Percentiles rank a stretch among this genome's conserved stretches.
phyloP scores from a whole-genome alignment of 2,888 invertebrate genomes.

The Brachyptera risi region DNA sequence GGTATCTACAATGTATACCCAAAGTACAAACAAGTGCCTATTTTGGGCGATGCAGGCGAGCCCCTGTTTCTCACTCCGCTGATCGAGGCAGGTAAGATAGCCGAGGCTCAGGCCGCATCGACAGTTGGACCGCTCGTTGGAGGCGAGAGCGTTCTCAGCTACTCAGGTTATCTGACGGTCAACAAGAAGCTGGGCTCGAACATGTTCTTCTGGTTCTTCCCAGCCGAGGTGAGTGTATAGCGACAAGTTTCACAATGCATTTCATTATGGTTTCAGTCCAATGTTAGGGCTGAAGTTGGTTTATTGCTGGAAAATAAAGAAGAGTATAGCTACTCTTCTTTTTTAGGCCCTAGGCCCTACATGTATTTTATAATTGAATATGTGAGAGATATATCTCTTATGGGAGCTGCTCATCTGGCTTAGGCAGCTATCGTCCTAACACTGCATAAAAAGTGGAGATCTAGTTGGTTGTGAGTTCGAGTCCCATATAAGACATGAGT shows the following conservation, averaged over 20 bases:
- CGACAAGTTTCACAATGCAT: no score
- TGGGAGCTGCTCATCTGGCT: no score
- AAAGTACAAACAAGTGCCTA: conserved; percentile 18
- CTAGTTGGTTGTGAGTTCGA: no score
- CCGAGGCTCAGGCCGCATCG: conserved; percentile 52
- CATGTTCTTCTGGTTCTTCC: conserved; percentile 88
- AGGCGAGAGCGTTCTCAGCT: conserved; percentile 57
- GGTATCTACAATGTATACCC: conserved; percentile 32
- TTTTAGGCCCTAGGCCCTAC: no score
- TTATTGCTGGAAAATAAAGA: no score
- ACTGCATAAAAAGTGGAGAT: no score
- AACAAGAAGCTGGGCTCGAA: conserved; percentile 72
- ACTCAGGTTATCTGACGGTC: conserved; percentile 81
- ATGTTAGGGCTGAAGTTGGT: no score
- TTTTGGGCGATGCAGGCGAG: conserved; percentile 47
- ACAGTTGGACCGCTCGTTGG: conserved; percentile 34
- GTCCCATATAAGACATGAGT: no score
- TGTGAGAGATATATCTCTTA: no score
- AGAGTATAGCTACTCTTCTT: no score
- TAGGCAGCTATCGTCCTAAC: no score
- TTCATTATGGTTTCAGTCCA: background rate
- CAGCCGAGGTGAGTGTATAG: conserved; percentile 27
- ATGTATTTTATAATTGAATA: no score
- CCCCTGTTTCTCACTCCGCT: conserved; percentile 74
- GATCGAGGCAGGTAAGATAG: conserved; percentile 65